Conservation (phyloP, 2,797 vertebrate genomes). For the Mus spretus region DNA sequence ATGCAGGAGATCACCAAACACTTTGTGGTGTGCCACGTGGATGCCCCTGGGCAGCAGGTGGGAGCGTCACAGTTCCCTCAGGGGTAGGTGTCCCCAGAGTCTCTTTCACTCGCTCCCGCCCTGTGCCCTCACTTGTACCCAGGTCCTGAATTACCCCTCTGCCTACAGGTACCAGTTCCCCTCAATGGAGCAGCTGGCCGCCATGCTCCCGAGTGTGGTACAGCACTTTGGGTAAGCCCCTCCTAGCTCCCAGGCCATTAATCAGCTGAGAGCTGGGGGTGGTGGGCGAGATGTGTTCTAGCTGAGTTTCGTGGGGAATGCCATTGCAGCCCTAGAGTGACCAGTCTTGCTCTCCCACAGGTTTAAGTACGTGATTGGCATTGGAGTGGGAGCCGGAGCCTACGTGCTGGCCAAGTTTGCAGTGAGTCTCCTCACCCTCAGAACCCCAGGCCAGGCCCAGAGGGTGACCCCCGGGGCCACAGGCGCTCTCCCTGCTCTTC, state of each 20-base stretch:
- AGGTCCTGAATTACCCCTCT: not conserved
- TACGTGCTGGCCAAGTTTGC: slow-evolving; percentile 98
- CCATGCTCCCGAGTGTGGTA: slow-evolving; percentile 97
- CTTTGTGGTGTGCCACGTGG: slow-evolving; percentile 97
- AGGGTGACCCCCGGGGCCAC: not conserved
- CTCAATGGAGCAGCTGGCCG: slow-evolving; percentile 97
- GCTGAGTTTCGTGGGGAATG: not conserved
- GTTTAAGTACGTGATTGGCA: slow-evolving; percentile 98
- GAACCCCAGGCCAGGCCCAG: too few species aligned
- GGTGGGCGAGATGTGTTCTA: not conserved
- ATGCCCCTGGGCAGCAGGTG: slow-evolving; percentile 96
- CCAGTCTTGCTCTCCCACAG: slow-evolving; percentile 83
- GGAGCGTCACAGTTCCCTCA: slow-evolving; percentile 95
- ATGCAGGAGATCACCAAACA: slow-evolving; percentile 99
- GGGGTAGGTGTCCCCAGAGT: slow-evolving; percentile 86
- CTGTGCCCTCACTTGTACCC: rapidly evolving
- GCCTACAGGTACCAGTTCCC: slow-evolving; percentile 96
- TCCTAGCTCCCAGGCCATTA: rapidly evolving
- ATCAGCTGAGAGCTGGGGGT: not conserved
- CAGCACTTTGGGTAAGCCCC: slow-evolving; percentile 96
- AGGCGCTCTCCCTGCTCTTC: not conserved
- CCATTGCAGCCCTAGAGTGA: not conserved
- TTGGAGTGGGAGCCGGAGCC: slow-evolving; percentile 97
- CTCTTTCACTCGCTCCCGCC: not conserved
- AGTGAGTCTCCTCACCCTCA: slow-evolving; percentile 89